phyloP scores from a whole-genome alignment of 2,797 vertebrate species.

The Rhyacichthys aspro region DNA sequence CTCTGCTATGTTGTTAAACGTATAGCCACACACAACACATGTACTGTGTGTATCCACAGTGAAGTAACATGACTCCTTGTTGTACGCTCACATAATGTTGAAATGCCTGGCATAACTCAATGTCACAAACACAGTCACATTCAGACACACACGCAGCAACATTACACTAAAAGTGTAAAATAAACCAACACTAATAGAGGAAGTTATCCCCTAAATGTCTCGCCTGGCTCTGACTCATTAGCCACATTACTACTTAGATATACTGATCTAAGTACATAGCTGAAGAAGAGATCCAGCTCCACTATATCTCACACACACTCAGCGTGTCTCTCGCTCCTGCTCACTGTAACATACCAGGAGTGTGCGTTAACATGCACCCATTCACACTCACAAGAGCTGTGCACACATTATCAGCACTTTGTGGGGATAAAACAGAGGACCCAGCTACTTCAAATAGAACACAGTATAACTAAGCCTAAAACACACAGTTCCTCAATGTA shows the following conservation, averaged over 20 bases:
- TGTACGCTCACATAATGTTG: slow-evolving; percentile 67
- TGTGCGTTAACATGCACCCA: slow-evolving; percentile 33
- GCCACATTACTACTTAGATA: slow-evolving; percentile 55
- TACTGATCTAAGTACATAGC: slow-evolving; percentile 50
- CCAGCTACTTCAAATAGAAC: slow-evolving; percentile 29
- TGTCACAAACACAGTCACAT: slow-evolving; percentile 52
- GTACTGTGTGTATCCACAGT: slow-evolving; percentile 45
- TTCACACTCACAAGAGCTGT: slow-evolving; percentile 26
- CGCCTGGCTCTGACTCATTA: slow-evolving; percentile 45
- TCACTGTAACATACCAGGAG: slow-evolving; percentile 16
- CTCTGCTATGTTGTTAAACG: slow-evolving; percentile 30
- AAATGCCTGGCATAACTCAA: slow-evolving; percentile 65
- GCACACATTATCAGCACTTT: slow-evolving; percentile 54
- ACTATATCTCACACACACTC: slow-evolving; percentile 51
- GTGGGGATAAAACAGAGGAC: slow-evolving; percentile 29
- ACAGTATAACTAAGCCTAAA: slow-evolving; percentile 16
- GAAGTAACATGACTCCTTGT: slow-evolving; percentile 66
- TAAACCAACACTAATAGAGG: slow-evolving; percentile 61
- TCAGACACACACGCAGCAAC: slow-evolving; percentile 48
- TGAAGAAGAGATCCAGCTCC: slow-evolving; percentile 46
- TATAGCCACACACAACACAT: slow-evolving; percentile 45
- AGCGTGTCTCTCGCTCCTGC: no score
- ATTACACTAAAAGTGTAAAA: slow-evolving; percentile 72
- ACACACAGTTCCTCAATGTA: slow-evolving; percentile 19
- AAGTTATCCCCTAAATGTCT: slow-evolving; percentile 70